Conservation (phyloP, 2,113 vertebrate species). For the Nannospalax galili region DNA sequence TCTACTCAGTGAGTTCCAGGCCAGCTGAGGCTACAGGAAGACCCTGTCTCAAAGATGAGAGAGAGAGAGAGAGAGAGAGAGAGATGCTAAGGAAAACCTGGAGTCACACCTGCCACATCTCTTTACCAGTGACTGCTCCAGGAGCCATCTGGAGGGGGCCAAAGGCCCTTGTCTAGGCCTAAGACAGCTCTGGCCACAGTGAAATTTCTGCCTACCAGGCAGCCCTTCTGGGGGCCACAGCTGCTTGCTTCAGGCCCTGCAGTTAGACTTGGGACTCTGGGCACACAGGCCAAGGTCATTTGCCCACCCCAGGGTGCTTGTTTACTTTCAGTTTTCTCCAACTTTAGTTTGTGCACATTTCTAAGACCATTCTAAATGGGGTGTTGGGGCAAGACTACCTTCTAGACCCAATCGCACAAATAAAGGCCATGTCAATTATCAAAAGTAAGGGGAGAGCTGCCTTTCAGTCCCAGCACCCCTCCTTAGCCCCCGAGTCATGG, state of each 20-base stretch:
- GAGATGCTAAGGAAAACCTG: no score
- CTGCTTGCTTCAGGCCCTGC: fast-evolving
- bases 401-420: neutral
- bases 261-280: neutral
- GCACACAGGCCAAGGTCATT: neutral
- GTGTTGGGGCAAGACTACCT: neutral
- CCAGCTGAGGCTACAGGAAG: no score
- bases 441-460: neutral
- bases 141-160: neutral
- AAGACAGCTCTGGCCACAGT: neutral
- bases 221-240: neutral
- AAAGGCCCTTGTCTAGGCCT: neutral
- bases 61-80: no score
- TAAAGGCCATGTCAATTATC: fast-evolving
- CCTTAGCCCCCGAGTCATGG: neutral
- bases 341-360: neutral
- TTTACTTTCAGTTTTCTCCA: neutral
- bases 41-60: no score
- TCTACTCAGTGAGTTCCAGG: no score
- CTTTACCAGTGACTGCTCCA: neutral
- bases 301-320: fast-evolving
- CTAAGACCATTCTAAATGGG: neutral
- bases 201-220: neutral
- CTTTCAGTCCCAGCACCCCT: neutral
- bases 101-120: fast-evolving